Conservation (phyloP, 2,797 vertebrate species). For the Rhadinocentrus ornatus region DNA sequence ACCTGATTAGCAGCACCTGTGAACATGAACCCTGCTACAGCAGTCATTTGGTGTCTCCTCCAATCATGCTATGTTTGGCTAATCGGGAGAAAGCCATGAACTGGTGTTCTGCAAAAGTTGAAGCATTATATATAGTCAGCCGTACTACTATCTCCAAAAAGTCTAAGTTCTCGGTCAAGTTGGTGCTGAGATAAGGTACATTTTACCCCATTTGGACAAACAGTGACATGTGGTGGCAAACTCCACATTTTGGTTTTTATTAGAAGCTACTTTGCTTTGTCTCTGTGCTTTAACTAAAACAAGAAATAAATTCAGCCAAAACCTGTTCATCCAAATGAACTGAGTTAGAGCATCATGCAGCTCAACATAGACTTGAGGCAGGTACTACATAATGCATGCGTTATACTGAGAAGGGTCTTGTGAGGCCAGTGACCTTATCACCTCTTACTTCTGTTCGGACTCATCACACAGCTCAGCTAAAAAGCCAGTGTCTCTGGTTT, state of each 20-base stretch:
- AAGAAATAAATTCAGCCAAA: not conserved
- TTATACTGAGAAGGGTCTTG: constrained; percentile 2
- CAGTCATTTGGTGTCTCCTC: no score
- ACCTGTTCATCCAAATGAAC: not conserved
- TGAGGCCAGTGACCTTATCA: not conserved
- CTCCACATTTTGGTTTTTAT: not conserved
- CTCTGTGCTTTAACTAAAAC: not conserved
- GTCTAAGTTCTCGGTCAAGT: no score
- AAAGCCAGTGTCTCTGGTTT: constrained; percentile 26
- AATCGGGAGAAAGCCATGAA: no score
- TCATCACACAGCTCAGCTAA: constrained; percentile 6
- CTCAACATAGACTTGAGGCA: not conserved
- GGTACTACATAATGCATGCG: constrained; percentile 6
- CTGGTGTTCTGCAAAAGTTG: no score
- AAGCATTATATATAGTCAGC: no score
- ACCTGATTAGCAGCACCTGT: no score
- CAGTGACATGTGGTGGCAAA: not conserved
- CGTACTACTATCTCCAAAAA: no score
- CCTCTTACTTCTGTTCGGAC: not conserved
- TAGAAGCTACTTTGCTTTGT: not conserved
- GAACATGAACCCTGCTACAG: no score
- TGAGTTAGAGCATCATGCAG: not conserved
- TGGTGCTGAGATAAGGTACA: not conserved
- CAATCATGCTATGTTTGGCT: no score
- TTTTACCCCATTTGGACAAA: not conserved